Percentiles rank a stretch among this genome's conserved stretches.
phyloP scores from a whole-genome alignment of 2,888 invertebrate genomes.

The Drosophila stalkeri region DNA sequence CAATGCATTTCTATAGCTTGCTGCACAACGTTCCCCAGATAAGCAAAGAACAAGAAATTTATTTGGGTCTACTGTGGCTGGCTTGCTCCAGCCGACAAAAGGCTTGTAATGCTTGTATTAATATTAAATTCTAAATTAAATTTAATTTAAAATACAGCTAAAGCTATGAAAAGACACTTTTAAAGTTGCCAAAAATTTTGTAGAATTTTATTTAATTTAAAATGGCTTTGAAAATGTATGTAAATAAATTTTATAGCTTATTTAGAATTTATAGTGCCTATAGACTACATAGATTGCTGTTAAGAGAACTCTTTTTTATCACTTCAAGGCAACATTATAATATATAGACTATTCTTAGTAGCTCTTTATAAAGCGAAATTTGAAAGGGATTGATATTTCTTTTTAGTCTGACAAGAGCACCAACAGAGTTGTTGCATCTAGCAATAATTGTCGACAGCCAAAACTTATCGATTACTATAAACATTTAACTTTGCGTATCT shows the following conservation, averaged over 20 bases:
- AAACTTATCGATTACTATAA: not conserved
- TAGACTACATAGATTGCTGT: not conserved
- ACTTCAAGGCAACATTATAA: too few species aligned
- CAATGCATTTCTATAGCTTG: slow-evolving; percentile 12
- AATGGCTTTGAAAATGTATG: not conserved
- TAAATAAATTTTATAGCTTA: not conserved
- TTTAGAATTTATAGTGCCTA: not conserved
- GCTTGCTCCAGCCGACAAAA: not conserved
- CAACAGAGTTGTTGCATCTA: not conserved
- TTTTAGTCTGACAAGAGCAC: not conserved
- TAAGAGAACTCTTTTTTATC: too few species aligned
- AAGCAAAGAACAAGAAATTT: not conserved
- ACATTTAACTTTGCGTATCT: too few species aligned
- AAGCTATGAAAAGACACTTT: too few species aligned
- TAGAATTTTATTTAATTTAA: not conserved
- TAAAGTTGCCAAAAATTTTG: not conserved
- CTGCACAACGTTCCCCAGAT: not conserved
- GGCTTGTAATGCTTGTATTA: slow-evolving; percentile 1
- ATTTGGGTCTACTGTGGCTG: not conserved
- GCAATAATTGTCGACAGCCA: not conserved
- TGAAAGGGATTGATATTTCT: too few species aligned
- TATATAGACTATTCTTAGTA: not conserved
- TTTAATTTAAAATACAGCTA: not conserved
- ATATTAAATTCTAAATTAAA: not conserved
- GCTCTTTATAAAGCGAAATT: not conserved